A percentile compares a stretch with the other conserved stretches of the same genome.
Evolutionary conservation across 92 coral and sea anemone genomes (phyloP).

Genomic region (Scolanthus callimorphus): DNA sequence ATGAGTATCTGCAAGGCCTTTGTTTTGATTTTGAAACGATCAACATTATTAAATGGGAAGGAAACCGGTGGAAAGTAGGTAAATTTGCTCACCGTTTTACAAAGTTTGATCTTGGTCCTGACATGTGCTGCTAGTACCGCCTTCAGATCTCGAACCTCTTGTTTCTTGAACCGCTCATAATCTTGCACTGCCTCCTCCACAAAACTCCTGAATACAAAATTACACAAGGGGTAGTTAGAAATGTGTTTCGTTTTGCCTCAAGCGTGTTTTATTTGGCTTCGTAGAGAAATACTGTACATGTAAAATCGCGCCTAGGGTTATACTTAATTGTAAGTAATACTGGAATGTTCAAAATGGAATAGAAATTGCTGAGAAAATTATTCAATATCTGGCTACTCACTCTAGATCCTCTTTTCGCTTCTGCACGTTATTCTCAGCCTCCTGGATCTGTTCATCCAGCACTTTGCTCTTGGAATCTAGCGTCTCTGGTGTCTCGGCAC

Average conservation of each 20-base stretch:
- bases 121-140: constrained; percentile 80
- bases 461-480: constrained; percentile 62
- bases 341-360: background rate
- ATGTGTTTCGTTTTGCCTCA: too few species aligned
- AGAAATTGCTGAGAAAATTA: too few species aligned
- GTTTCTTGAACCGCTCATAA: constrained; percentile 90
- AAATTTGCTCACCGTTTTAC: constrained; percentile 85
- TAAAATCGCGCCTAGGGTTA: too few species aligned
- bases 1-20: too few species aligned
- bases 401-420: constrained; percentile 82
- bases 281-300: too few species aligned
- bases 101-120: constrained; percentile 82
- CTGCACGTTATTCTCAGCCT: constrained; percentile 71
- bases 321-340: too few species aligned
- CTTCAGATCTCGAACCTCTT: constrained; percentile 84
- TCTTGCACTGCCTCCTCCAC: constrained; percentile 73
- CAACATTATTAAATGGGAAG: too few species aligned
- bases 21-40: too few species aligned
- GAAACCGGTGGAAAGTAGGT: too few species aligned
- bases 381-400: constrained; percentile 20
- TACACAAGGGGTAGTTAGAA: too few species aligned
- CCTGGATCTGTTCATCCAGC: constrained; percentile 83
- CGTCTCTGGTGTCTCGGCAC: constrained; percentile 87
- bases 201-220: constrained; percentile 73
- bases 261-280: too few species aligned